These are phyloP conservation scores for Proteles cristata DNA, from an alignment of 2,113 vertebrate species.

Conservation along the genomic window DNA sequence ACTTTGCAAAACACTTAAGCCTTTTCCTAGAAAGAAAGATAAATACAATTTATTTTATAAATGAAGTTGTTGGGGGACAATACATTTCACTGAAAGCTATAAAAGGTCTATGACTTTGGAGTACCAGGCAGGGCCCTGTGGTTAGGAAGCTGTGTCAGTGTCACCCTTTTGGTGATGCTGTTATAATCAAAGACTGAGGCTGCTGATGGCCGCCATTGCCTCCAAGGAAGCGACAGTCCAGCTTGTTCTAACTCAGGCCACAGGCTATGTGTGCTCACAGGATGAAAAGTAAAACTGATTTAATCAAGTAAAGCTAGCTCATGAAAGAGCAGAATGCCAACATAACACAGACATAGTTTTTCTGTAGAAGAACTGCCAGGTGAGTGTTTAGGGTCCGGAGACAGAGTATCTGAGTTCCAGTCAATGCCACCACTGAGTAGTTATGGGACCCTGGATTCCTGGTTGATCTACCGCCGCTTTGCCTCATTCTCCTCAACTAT, in stretches of 20 bases:
- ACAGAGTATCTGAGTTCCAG: not conserved
- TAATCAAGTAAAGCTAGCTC: not conserved
- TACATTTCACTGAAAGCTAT: not conserved
- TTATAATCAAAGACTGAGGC: not conserved
- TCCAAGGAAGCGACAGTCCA: not conserved
- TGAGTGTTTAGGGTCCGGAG: not conserved
- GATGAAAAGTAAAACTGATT: not conserved
- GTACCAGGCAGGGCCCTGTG: not conserved
- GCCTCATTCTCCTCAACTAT: not conserved
- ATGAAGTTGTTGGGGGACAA: not conserved
- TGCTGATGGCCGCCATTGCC: not conserved
- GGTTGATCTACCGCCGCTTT: not conserved
- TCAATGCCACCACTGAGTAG: too few relatives aligned
- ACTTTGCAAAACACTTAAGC: slow-evolving; percentile 82
- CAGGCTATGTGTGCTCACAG: not conserved
- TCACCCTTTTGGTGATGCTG: not conserved
- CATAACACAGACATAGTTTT: not conserved
- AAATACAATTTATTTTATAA: slow-evolving; percentile 44
- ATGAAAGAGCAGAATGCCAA: not conserved
- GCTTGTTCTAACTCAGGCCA: not conserved
- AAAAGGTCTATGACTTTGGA: not conserved
- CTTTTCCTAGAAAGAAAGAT: slow-evolving; percentile 80
- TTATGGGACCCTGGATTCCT: not conserved
- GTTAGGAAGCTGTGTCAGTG: not conserved
- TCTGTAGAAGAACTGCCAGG: not conserved